Percentiles rank a stretch among this genome's conserved stretches.
phyloP scores from a whole-genome alignment of 2,888 invertebrate species.

The Octonoba sinensis region DNA sequence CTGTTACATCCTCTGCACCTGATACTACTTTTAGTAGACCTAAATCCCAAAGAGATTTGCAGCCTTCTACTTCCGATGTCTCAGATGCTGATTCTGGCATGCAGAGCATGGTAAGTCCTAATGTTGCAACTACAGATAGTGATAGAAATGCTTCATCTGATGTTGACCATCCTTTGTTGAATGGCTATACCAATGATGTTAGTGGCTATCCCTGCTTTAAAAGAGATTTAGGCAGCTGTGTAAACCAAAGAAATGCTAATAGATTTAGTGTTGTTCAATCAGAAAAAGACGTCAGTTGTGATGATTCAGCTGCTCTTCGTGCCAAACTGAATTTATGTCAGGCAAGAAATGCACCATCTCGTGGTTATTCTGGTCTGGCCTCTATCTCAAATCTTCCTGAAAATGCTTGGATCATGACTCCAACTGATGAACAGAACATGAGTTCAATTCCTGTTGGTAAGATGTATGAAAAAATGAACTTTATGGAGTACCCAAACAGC shows the following conservation, averaged over 20 bases:
- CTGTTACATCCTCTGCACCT: slow-evolving; percentile 49
- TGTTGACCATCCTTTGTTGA: slow-evolving; percentile 26
- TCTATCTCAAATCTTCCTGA: slow-evolving; percentile 29
- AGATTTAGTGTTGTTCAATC: slow-evolving; percentile 5
- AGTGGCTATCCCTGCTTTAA: slow-evolving; percentile 19
- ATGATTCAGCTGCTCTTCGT: slow-evolving; percentile 28
- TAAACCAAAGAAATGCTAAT: slow-evolving; percentile 5
- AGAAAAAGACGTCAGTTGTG: slow-evolving; percentile 35
- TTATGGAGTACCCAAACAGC: slow-evolving; percentile 53
- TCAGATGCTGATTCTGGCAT: slow-evolving; percentile 63
- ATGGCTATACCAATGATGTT: slow-evolving; percentile 34
- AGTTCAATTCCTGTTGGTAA: slow-evolving; percentile 18
- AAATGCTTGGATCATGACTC: slow-evolving; percentile 13
- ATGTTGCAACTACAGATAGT: slow-evolving; percentile 31
- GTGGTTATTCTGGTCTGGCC: slow-evolving; percentile 34
- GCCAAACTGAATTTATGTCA: slow-evolving; percentile 31
- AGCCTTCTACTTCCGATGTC: slow-evolving; percentile 49
- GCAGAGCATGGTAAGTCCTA: slow-evolving; percentile 61
- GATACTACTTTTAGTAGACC: slow-evolving; percentile 39
- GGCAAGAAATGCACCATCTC: slow-evolving; percentile 12
- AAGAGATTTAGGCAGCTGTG: slow-evolving; percentile 17
- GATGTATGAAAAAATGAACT: slow-evolving; percentile 26
- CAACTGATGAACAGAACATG: slow-evolving; percentile 19
- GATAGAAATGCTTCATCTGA: slow-evolving; percentile 35
- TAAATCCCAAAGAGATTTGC: slow-evolving; percentile 45